Evolutionary conservation across 2,113 vertebrate genomes (phyloP), one percentile per base, ranked within the genome.

Genomic region (Petromus typicus): DNA sequence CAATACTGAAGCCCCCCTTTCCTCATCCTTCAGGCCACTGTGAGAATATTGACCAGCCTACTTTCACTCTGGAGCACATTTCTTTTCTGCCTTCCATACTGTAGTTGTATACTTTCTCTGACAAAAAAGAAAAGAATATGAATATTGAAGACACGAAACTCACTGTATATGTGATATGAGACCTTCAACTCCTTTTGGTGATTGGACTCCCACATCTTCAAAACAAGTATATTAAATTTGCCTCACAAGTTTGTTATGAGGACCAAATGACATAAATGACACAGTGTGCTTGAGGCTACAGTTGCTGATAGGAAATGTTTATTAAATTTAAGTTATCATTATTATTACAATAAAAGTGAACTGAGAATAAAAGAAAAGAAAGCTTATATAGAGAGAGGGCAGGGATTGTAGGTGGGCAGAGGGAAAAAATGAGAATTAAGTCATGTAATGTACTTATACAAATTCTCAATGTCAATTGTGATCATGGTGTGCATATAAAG

Each of bases 291-390:
- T 71, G 81, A 89, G 86, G 16, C 0, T 79, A 45, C 82, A 83
- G n/a, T 83, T 86, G 5, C 9, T 85, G 34, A 67, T 32, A 89
- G 7, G 2, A 89, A 73, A 61, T n/a, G 7, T 48, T 79, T 20
- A 82, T 7, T 85, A 64, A 75, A 51, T 76, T 32, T 69, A 76
- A 75, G 7, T 79, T 91, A 81, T 64, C 54, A 90, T 86, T 59
- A 54, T 92, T 30, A 54, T 93, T 88, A 40, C 25, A 83, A 80
- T 75, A 14, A 80, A 92, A 92, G 45, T 91, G 7, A 73, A 40
- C 2, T 64, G 66, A 79, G 9, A 59, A 40, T 51, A 51, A 51
- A 51, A 51, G 48, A 10, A 10, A 51, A 51, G 6, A 51, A 51
- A 51, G 48, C 48, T 51, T 51, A 51, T 51, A 10, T 51, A 51